These are phyloP conservation scores for Zosterops lateralis DNA, from an alignment of 2,113 vertebrate genomes.

Conservation along the genomic window DNA sequence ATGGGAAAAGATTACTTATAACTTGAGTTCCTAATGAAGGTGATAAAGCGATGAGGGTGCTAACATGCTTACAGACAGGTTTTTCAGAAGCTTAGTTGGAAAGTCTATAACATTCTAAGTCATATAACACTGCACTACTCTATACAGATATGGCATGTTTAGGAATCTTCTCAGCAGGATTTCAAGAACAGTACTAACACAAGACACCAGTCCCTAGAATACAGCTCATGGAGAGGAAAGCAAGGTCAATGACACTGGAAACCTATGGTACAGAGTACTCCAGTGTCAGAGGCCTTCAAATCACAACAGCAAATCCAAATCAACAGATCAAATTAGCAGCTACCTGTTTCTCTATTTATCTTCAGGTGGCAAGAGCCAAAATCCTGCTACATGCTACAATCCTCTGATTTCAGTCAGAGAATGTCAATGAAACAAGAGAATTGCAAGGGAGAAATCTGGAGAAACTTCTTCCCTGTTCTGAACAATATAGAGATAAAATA, in stretches of 20 bases:
- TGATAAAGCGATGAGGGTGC: not conserved
- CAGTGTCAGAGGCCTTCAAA: not conserved
- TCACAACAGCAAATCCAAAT: not conserved
- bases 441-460: not conserved
- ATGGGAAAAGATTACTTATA: not conserved
- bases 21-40: not conserved
- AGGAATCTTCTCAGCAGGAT: not conserved
- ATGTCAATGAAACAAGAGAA: not conserved
- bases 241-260: not conserved
- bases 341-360: not conserved
- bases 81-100: not conserved
- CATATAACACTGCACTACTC: not conserved
- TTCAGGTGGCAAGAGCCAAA: not conserved
- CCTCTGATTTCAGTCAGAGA: not conserved
- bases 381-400: not conserved
- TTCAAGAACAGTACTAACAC: not conserved
- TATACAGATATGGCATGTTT: rapidly evolving
- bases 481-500: not conserved
- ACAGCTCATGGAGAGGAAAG: not conserved
- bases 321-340: not conserved
- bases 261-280: not conserved
- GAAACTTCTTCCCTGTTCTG: not conserved
- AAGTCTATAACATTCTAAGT: not conserved
- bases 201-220: not conserved
- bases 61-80: not conserved